Evolutionary conservation across 2,113 vertebrate species (phyloP).

Genomic region (Platanista minor): DNA sequence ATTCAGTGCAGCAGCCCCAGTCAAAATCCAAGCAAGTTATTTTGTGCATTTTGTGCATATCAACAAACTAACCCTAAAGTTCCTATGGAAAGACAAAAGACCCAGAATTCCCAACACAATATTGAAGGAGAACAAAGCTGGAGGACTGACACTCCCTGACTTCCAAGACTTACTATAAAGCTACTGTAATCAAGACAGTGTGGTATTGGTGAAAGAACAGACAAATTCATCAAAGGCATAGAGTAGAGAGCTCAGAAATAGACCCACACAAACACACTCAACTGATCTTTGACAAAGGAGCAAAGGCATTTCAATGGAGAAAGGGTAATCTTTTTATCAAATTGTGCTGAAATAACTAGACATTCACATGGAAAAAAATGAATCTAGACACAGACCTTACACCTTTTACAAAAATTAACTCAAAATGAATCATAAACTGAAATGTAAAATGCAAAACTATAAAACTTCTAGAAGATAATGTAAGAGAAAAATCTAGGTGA

Average conservation of each 20-base stretch:
- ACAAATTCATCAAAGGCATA: neutral
- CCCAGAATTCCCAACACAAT: neutral
- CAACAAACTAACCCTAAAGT: neutral
- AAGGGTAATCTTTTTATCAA: neutral
- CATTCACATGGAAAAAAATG: neutral
- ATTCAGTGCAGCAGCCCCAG: neutral
- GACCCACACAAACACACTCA: neutral
- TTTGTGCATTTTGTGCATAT: neutral
- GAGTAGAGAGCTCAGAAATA: neutral
- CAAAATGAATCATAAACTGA: neutral
- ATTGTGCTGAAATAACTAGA: neutral
- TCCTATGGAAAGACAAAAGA: neutral
- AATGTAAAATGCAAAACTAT: neutral
- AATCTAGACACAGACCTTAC: neutral
- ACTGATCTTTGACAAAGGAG: neutral
- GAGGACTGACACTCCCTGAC: neutral
- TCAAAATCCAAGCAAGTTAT: neutral
- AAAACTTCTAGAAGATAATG: neutral
- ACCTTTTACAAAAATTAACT: neutral
- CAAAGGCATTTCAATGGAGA: neutral
- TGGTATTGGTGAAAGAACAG: neutral
- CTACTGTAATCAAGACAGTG: neutral
- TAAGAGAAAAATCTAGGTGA: neutral
- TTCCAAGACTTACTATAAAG: neutral
- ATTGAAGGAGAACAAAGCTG: no score